A percentile compares a stretch with the other conserved stretches of the same genome.
Conservation (phyloP, 2,797 vertebrate species). For the Manis crassicaudata region DNA sequence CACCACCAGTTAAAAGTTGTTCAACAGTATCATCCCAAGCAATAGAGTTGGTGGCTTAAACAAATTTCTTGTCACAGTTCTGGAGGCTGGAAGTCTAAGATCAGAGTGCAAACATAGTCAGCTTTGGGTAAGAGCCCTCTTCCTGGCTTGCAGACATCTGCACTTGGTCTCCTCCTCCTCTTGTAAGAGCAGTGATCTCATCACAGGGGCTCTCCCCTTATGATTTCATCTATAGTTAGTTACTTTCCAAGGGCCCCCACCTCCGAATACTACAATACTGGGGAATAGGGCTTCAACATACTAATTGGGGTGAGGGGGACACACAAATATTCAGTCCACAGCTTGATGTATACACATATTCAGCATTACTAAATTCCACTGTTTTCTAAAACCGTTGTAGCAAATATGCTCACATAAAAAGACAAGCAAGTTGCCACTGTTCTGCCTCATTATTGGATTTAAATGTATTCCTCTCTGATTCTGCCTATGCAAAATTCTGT, state of each 20-base stretch:
- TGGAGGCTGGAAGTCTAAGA: background rate
- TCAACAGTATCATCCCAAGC: background rate
- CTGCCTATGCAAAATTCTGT: background rate
- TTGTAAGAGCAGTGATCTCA: background rate
- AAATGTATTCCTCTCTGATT: background rate
- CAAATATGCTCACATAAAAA: slow-evolving; percentile 2
- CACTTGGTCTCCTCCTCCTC: background rate
- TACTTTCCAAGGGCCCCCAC: background rate
- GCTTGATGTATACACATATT: background rate
- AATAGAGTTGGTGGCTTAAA: background rate
- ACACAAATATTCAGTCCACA: background rate
- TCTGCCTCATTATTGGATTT: background rate
- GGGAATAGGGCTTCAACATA: background rate
- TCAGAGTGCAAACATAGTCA: background rate
- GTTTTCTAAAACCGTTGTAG: background rate
- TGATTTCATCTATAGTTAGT: background rate
- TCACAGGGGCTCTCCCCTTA: background rate
- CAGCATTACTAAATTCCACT: slow-evolving; percentile 13
- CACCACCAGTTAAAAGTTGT: background rate
- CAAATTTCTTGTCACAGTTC: background rate
- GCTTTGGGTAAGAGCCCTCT: background rate
- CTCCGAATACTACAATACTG: background rate
- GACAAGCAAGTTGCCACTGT: background rate
- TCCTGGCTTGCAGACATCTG: background rate
- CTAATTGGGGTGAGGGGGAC: background rate